phyloP scores from a whole-genome alignment of 2,888 invertebrate genomes.

The Cryptus armator region DNA sequence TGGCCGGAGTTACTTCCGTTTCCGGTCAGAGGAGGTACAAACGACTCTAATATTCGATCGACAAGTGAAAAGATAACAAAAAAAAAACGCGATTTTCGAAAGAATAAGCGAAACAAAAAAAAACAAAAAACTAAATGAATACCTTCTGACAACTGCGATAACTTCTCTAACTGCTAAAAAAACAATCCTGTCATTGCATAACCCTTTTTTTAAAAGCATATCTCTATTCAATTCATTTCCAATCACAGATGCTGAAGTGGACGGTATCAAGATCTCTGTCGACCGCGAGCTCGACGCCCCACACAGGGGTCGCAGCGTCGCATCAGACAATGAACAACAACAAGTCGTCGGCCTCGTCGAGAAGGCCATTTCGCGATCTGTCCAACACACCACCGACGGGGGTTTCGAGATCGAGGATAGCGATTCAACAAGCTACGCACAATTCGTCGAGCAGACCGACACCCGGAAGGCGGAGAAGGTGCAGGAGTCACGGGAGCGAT shows the following conservation, averaged over 20 bases:
- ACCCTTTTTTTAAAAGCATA: background rate
- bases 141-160: background rate
- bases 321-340: conserved; percentile 64
- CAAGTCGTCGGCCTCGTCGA: conserved; percentile 68
- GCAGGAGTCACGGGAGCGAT: conserved; percentile 82
- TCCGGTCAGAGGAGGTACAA: conserved; percentile 57
- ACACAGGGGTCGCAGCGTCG: conserved; percentile 75
- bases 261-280: conserved; percentile 84
- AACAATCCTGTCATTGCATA: conserved; percentile 2
- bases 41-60: conserved; percentile 42
- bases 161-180: background rate
- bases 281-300: conserved; percentile 82
- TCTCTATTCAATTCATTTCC: conserved; percentile 7
- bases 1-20: conserved; percentile 33
- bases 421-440: conserved; percentile 63
- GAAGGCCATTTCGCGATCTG: conserved; percentile 83
- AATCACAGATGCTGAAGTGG: conserved; percentile 83
- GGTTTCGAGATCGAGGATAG: conserved; percentile 67
- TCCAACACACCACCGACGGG: conserved; percentile 83
- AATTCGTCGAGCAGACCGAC: conserved; percentile 71
- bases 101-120: background rate
- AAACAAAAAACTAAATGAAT: background rate
- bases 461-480: conserved; percentile 79
- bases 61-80: background rate
- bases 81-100: conserved; percentile 2